Base-by-base conservation (phyloP, 2,888 invertebrate species). In the Polylopha cassiicola region DNA sequence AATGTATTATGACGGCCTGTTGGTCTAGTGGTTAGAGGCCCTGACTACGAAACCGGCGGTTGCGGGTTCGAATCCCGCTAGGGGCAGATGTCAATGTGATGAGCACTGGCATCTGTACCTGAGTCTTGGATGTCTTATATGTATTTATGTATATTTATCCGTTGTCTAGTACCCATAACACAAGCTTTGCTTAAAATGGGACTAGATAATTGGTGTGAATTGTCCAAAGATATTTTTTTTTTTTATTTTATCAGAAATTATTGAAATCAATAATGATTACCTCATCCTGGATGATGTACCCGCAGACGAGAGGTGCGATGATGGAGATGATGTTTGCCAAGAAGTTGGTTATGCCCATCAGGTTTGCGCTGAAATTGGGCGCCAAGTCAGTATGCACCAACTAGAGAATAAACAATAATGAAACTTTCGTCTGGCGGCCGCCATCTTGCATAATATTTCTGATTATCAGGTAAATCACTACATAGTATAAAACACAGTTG, bases 301-400 rank as follows among this genome's bases (percentile, higher is more conserved):
- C 91, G 2, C 92, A 92, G 7, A 91, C 82, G 0, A 93, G 73
- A 0, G 95, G 95, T 0, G 93, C 93, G 18, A 94, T 79, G 44
- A 95, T 90, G 18, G 93, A 92, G 56, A 92, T 89, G 17, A 93
- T 81, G 61, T 92, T 94, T 0, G 93, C 92, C 9, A 89, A 73
- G 44, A 91, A 91, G 70, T 95, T 95, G 2, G 93, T 93, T 52
- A 95, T 90, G 2, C 95, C 94, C 93, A 95, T 94, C 46, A 95
- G 71, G 1, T 90, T 89, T 0, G 93, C 94, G 3, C 94, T 92
- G 72, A 91, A 94, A 67, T 92, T 93, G 0, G 95, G 94, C 6
- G 95, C 91, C 51, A 95, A 75, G 69, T 95, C 95, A 32, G 95
- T 92, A 58, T 93, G 94, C 54, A 93, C 94, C 17, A 90, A 87